A percentile compares a stretch with the other conserved stretches of the same genome.
These are phyloP conservation scores for Varecia variegata DNA, from an alignment of 2,797 vertebrate species.

Conservation along the genomic window DNA sequence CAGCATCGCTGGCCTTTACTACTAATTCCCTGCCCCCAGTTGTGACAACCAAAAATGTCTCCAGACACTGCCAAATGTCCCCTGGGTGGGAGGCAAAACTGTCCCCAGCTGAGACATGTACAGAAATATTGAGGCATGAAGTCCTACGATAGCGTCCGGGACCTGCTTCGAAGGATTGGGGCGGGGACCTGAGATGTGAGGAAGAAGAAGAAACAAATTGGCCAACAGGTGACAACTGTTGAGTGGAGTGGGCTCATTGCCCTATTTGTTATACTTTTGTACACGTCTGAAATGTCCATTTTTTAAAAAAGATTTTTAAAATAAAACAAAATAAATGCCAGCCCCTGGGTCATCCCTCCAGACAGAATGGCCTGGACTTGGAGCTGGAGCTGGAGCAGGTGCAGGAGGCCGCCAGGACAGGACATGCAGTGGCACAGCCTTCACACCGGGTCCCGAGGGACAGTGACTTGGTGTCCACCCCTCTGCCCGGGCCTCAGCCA, in stretches of 20 bases:
- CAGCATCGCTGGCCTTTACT: neutral
- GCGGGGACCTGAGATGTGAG: no score
- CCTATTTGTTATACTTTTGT: neutral
- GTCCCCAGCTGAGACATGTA: accelerated
- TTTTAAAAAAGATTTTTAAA: neutral
- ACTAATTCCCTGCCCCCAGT: neutral
- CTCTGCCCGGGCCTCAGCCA: accelerated
- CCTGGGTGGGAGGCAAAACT: neutral
- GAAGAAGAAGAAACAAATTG: no score
- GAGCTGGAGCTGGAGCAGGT: neutral
- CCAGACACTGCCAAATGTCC: neutral
- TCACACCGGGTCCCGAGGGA: neutral
- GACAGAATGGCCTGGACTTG: neutral
- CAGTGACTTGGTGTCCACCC: neutral
- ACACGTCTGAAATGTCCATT: neutral
- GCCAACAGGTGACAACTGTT: accelerated
- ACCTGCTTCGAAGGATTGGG: neutral
- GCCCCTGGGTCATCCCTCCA: no score
- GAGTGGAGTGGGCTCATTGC: accelerated
- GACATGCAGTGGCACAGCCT: neutral
- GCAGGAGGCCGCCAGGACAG: accelerated
- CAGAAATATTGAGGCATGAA: neutral
- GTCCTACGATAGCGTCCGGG: neutral
- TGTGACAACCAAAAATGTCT: neutral
- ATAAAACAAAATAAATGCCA: neutral